A percentile compares a stretch with the other conserved stretches of the same genome.
These are phyloP conservation scores for Chydorus sphaericus DNA, from an alignment of 2,888 invertebrate genomes.

Conservation along the genomic window DNA sequence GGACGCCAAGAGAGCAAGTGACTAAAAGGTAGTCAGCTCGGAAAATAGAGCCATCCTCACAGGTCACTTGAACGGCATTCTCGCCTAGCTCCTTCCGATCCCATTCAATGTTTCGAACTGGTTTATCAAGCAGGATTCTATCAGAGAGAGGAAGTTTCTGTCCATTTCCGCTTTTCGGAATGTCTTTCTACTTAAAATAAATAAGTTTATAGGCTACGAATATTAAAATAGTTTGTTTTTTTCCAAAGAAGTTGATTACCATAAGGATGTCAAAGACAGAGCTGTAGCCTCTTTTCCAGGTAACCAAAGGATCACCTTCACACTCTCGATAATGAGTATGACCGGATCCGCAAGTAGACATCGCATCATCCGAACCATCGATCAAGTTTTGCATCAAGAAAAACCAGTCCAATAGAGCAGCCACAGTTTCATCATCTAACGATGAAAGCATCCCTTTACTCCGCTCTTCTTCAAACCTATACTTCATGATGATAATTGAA, in stretches of 20 bases:
- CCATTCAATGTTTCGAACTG: background rate
- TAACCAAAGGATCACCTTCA: constrained; percentile 51
- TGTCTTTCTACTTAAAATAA: background rate
- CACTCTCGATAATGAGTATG: constrained; percentile 47
- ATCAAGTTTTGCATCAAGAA: constrained; percentile 30
- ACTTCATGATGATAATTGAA: background rate
- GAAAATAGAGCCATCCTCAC: constrained; percentile 37
- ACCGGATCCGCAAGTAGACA: constrained; percentile 48
- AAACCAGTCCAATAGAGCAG: constrained; percentile 21
- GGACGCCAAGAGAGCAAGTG: constrained; percentile 51
- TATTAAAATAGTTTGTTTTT: background rate
- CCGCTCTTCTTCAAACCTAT: too few relatives aligned
- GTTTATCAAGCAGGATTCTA: background rate
- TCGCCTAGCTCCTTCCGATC: background rate
- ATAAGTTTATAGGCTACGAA: background rate
- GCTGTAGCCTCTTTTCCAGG: constrained; percentile 52
- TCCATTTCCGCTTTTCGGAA: background rate
- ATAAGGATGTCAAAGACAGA: constrained; percentile 50
- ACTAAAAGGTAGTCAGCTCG: constrained; percentile 47
- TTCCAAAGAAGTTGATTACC: constrained; percentile 32
- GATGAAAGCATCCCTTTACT: background rate
- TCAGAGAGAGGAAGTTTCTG: background rate
- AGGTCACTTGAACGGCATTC: constrained; percentile 26
- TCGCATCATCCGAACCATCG: constrained; percentile 48
- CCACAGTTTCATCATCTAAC: background rate